These are phyloP conservation scores for Ischnus inquisitorius DNA, from an alignment of 2,888 invertebrate species.

Conservation along the genomic window DNA sequence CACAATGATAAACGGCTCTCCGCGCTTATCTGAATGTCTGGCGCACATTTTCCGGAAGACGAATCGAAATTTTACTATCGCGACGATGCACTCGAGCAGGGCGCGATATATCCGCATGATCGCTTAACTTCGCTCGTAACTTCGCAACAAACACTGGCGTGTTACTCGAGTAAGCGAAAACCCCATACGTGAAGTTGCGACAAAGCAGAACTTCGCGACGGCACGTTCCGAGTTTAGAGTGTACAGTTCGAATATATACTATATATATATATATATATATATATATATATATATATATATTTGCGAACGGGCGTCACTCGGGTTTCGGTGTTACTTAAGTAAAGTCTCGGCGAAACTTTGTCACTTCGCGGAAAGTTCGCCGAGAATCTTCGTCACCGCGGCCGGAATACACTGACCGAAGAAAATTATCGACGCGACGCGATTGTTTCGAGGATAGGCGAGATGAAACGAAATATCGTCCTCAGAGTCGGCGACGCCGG, in stretches of 20 bases:
- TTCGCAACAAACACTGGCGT: not conserved
- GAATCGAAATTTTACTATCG: not conserved
- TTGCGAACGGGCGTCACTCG: not conserved
- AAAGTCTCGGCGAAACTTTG: not conserved
- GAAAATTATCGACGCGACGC: not conserved
- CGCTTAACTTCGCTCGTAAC: not conserved
- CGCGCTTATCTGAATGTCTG: not conserved
- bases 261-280: no score
- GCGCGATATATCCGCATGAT: not conserved
- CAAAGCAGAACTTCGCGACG: not conserved
- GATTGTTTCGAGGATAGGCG: not conserved
- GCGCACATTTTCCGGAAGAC: not conserved
- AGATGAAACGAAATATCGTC: not conserved
- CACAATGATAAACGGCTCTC: not conserved
- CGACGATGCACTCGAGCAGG: not conserved
- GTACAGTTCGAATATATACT: not conserved
- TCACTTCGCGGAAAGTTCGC: not conserved
- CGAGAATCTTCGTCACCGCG: not conserved
- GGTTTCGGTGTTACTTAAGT: not conserved
- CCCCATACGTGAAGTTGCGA: not conserved
- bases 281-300: no score
- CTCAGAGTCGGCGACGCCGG: not conserved
- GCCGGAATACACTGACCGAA: not conserved
- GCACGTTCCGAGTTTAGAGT: not conserved
- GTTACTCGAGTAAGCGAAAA: not conserved